Conservation (phyloP, 2,888 invertebrate genomes). For the Thereva unica region DNA sequence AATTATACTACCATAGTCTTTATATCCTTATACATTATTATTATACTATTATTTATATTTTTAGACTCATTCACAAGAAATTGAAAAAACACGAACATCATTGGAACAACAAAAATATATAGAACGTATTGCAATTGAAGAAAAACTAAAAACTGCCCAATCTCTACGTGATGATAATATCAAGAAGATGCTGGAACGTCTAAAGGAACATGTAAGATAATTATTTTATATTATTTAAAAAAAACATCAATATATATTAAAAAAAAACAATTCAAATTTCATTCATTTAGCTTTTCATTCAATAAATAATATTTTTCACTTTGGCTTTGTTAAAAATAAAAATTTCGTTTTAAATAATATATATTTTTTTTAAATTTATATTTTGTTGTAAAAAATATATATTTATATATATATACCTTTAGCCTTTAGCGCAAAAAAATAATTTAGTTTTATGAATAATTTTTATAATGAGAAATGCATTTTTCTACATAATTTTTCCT, state of each 20-base stretch:
- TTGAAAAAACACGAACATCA: constrained; percentile 70
- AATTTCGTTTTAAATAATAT: too few species aligned
- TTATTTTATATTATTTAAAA: constrained; percentile 1
- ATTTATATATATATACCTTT: too few species aligned
- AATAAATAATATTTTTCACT: too few species aligned
- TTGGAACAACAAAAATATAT: constrained; percentile 85
- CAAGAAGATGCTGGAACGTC: constrained; percentile 86
- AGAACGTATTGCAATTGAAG: constrained; percentile 83
- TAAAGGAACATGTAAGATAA: constrained; percentile 85
- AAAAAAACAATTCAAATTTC: neutral
- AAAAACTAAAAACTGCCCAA: constrained; percentile 84
- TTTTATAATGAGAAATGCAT: too few species aligned
- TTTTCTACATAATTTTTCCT: neutral
- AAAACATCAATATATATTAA: neutral
- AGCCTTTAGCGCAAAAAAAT: too few species aligned
- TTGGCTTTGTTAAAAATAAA: too few species aligned
- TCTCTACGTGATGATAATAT: constrained; percentile 89
- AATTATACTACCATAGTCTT: neutral
- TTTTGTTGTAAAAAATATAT: too few species aligned
- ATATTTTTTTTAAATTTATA: too few species aligned
- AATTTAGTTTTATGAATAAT: too few species aligned
- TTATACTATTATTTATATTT: constrained; percentile 18
- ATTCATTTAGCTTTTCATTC: too few species aligned
- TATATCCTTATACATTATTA: neutral
- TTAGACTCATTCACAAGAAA: constrained; percentile 59